Conservation (phyloP, 2,888 invertebrate genomes). For the Aphodius granarius region DNA sequence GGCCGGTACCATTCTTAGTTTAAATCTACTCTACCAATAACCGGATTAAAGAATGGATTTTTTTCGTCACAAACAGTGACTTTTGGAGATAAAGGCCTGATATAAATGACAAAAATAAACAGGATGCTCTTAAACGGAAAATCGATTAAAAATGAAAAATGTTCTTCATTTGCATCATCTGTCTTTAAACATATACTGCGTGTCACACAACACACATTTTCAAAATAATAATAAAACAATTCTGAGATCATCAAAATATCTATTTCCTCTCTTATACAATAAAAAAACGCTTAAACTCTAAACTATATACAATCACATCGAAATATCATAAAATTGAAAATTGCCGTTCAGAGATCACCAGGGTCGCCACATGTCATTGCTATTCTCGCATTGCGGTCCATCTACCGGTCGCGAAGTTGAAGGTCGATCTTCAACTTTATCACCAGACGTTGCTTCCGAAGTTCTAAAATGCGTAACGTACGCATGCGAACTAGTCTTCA, state of each 20-base stretch:
- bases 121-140: no score
- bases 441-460: neutral
- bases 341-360: conserved; percentile 42
- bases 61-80: no score
- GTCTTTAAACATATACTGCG: no score
- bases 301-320: conserved; percentile 1
- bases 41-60: no score
- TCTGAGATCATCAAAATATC: neutral
- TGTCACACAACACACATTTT: no score
- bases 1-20: no score
- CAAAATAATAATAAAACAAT: conserved; percentile 2
- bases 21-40: no score
- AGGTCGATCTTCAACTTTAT: conserved; percentile 14
- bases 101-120: no score
- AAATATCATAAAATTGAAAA: conserved; percentile 2
- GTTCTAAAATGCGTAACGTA: conserved; percentile 23
- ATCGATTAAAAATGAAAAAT: no score
- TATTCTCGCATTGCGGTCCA: conserved; percentile 31
- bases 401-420: conserved; percentile 28
- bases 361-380: conserved; percentile 52
- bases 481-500: conserved; percentile 24
- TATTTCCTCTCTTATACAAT: neutral
- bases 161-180: no score
- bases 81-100: no score
- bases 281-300: neutral